Base-by-base conservation (phyloP, 2,113 vertebrate species). In the Xyrauchen texanus region DNA sequence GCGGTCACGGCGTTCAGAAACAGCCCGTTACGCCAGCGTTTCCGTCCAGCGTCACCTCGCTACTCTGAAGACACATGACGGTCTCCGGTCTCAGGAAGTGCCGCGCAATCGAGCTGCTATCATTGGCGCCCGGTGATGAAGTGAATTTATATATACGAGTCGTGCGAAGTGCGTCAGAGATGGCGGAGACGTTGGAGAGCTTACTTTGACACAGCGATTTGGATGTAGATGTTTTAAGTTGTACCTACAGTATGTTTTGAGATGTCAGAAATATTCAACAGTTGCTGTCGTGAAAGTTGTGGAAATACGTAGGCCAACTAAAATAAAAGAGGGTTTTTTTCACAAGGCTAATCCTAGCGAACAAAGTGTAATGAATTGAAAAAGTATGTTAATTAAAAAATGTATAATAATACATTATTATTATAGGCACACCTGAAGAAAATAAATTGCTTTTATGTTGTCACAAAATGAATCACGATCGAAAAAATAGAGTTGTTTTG, bases 111-210 rank as follows among this genome's bases (percentile, higher is more conserved):
- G 74, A 91, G 72, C 88, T 82, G 87, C 79, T 82, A 89, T 90
- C 87, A 90, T 91, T 88, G 91, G 90, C 86, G 88, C 84, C 81
- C 83, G 87, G 84, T 89, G 90, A 91, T 89, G 90, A 87, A 86
- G 87, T 86, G 88, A 88, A 90, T 90, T 90, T 66, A 91, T 93
- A 92, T 93, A 92, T 92, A 94, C 82, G 84, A 88, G 86, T 88
- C 80, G 86, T 82, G 84, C 68, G 81, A 70, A 85, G 87, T 90
- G 90, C 92, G 92, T 94, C 93, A 94, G 88, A 91, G 79, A 75
- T 75, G 72, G 84, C 76, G 75, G 86, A 89, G 89, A 88, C 88
- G 88, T 90, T 78, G 83, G 85, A 76, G 85, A 58, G 85, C 69
- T 65, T 11, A 52, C 13, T 76, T 79, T 21, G 62, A 49, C 74